These are phyloP conservation scores for Pristionchus mayeri DNA, from an alignment of 2,888 invertebrate species.

Conservation along the genomic window DNA sequence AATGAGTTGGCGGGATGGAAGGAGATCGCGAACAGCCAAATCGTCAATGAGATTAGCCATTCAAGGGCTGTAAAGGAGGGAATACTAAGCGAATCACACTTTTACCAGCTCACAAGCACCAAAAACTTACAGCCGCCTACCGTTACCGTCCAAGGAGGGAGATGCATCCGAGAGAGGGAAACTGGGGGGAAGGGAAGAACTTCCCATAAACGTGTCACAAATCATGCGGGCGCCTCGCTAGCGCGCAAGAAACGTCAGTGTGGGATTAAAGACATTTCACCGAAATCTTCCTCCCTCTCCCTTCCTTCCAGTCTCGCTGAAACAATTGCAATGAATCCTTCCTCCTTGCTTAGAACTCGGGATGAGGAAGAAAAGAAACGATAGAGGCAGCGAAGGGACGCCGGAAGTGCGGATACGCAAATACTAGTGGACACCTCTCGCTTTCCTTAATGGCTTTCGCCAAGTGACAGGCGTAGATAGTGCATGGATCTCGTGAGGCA, in stretches of 20 bases:
- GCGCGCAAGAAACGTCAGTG: slow-evolving; percentile 50
- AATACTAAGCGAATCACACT: slow-evolving; percentile 21
- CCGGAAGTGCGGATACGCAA: slow-evolving; percentile 16
- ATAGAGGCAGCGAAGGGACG: background rate
- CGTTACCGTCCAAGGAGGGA: background rate
- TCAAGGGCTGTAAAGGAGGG: background rate
- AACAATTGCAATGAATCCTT: slow-evolving; percentile 41
- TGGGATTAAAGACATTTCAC: slow-evolving; percentile 57
- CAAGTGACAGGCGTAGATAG: too few species aligned
- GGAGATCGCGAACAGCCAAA: slow-evolving; percentile 30
- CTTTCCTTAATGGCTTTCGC: too few species aligned
- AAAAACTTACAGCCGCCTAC: background rate
- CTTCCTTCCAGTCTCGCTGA: background rate
- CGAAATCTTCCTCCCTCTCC: slow-evolving; percentile 50
- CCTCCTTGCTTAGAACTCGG: background rate
- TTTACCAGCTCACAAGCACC: slow-evolving; percentile 6
- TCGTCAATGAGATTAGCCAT: background rate
- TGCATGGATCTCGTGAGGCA: too few species aligned
- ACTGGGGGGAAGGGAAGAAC: slow-evolving; percentile 12
- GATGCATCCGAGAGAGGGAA: background rate
- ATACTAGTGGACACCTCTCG: too few species aligned
- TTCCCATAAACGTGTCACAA: slow-evolving; percentile 31
- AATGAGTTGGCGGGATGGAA: slow-evolving; percentile 34
- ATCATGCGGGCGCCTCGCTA: slow-evolving; percentile 23
- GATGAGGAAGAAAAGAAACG: background rate